phyloP scores from a whole-genome alignment of 2,113 vertebrate genomes.

The Gallinago jamesoni region DNA sequence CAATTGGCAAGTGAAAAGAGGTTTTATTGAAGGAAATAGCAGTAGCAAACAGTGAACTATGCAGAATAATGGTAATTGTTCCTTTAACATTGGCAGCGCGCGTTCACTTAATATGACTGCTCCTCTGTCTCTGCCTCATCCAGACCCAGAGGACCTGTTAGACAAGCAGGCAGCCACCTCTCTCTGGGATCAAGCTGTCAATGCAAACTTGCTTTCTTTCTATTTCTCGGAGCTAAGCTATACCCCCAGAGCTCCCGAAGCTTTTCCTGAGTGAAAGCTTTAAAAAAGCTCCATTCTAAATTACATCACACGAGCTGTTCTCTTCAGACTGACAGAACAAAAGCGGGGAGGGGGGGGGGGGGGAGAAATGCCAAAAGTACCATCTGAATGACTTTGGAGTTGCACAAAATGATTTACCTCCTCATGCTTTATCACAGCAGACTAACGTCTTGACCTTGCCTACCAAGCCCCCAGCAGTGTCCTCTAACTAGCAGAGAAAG shows the following conservation, averaged over 20 bases:
- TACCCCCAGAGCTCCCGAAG: slow-evolving; percentile 69
- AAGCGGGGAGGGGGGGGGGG: not conserved
- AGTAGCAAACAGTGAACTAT: slow-evolving; percentile 69
- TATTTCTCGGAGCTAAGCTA: slow-evolving; percentile 70
- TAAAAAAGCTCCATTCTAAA: slow-evolving; percentile 74
- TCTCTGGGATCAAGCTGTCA: slow-evolving; percentile 79
- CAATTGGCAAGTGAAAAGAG: slow-evolving; percentile 74
- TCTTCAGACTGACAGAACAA: slow-evolving; percentile 78
- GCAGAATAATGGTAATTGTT: slow-evolving; percentile 73
- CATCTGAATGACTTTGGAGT: slow-evolving; percentile 63
- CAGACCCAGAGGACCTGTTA: slow-evolving; percentile 75
- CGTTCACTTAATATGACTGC: slow-evolving; percentile 66
- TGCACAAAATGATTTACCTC: slow-evolving; percentile 41
- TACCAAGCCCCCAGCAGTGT: not conserved
- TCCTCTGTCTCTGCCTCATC: slow-evolving; percentile 71
- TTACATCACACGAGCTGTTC: slow-evolving; percentile 65
- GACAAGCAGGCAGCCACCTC: slow-evolving; percentile 75
- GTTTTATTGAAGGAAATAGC: slow-evolving; percentile 75
- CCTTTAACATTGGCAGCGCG: slow-evolving; percentile 64
- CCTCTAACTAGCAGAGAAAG: not conserved
- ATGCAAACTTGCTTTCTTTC: slow-evolving; percentile 72
- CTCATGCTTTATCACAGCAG: slow-evolving; percentile 3
- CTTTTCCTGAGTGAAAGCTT: slow-evolving; percentile 79
- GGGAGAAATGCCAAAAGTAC: slow-evolving; percentile 53
- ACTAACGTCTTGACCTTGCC: not conserved